These are phyloP conservation scores for Drosophila albomicans DNA, from an alignment of 1,140 invertebrate genomes.

Conservation along the genomic window DNA sequence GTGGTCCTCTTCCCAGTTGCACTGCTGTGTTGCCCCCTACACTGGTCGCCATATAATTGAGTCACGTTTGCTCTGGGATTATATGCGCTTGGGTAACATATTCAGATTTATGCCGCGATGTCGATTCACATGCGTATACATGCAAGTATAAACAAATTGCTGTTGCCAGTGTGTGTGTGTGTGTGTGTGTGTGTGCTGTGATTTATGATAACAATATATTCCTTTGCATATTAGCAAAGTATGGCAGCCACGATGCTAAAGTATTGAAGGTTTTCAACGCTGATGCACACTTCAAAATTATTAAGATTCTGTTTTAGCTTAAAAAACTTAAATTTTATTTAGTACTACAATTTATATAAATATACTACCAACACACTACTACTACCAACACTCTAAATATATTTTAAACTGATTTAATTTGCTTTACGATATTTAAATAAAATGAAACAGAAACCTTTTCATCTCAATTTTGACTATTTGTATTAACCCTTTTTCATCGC, in stretches of 20 bases:
- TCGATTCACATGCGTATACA: slow-evolving; percentile 24
- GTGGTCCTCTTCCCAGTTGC: not conserved
- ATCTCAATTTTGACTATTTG: no score
- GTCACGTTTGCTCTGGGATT: slow-evolving; percentile 79
- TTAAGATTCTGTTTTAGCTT: no score
- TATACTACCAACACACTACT: no score
- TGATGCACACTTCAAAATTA: no score
- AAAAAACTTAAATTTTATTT: no score
- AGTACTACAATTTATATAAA: no score
- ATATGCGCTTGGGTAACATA: slow-evolving; percentile 60
- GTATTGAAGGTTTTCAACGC: not conserved
- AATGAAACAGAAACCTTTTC: no score
- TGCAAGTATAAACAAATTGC: slow-evolving; percentile 44
- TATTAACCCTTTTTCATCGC: no score
- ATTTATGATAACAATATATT: slow-evolving; percentile 63
- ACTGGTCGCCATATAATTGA: slow-evolving; percentile 78
- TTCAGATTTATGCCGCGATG: slow-evolving; percentile 77
- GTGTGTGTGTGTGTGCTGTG: slow-evolving; percentile 33
- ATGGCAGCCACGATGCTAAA: not conserved
- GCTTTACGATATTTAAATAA: no score
- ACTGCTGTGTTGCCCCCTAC: slow-evolving; percentile 29
- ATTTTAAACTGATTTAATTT: no score
- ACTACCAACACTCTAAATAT: no score
- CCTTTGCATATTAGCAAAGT: slow-evolving; percentile 42
- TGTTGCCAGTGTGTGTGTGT: slow-evolving; percentile 24